Evolutionary conservation across 2,113 vertebrate species (phyloP), one percentile per base, ranked within the genome.

Genomic region (Antigone vipio): DNA sequence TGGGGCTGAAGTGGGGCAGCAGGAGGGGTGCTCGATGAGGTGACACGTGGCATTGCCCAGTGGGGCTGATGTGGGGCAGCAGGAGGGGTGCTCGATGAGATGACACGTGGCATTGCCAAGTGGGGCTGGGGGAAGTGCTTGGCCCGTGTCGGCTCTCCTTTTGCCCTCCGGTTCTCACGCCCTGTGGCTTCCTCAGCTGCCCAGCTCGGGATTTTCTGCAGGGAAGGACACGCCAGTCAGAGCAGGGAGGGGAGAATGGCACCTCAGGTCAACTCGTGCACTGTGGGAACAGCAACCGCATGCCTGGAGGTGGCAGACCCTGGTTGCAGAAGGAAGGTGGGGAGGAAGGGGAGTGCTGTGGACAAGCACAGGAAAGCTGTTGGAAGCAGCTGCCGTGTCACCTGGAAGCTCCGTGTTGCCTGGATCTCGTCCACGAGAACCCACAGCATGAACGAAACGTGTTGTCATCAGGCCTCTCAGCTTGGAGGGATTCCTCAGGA

Each of bases 151-250:
- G 52, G 18, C 29, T 32, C 24, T 27, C 29, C 56, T 93, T 53
- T 56, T 67, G 50, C 38, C n/a, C 18, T 72, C 30, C 3, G 3
- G 12, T 38, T 60, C 52, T 60, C 5, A n/a, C 0, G 0, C 1
- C 1, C 56, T 24, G 15, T 26, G 38, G 34, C 55, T 69, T 24
- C 44, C n/a, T 42, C 21, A 76, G 69, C 34, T 42, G 64, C 63
- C 44, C 58, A 40, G 35, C 44, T 58, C 3, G 1, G 76, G 27
- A 22, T 71, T 53, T 88, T n/a, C 44, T 45, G 34, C 64, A 64
- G 56, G 20, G 29, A 47, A 64, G 38, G 34, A 53, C 11, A 12
- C 12, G 9, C 10, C 15, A 12, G 67, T 73, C 34, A 52, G 64
- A 40, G 49, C 50, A 47, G 38, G 50, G 34, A 40, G 11, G 50